These are phyloP conservation scores for Paraescarpia echinospica DNA, from an alignment of 1,140 invertebrate genomes.

Conservation along the genomic window DNA sequence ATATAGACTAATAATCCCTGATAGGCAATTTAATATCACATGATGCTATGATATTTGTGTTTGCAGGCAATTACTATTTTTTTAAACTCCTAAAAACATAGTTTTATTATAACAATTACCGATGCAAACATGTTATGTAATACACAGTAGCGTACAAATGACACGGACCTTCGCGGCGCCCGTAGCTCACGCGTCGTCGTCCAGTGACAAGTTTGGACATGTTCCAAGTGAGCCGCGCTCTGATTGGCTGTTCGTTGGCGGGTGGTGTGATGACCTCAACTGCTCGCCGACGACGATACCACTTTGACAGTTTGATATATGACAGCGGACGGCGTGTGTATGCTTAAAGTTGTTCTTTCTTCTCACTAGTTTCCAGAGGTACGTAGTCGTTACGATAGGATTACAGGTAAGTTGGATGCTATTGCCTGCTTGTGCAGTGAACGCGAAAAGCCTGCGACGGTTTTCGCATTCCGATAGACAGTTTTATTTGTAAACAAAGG, in stretches of 20 bases:
- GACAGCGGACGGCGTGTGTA: neutral
- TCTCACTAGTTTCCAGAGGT: neutral
- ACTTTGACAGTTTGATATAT: slow-evolving; percentile 6
- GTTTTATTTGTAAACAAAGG: slow-evolving; percentile 1
- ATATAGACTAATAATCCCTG: too few species aligned
- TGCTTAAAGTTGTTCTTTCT: neutral
- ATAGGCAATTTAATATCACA: too few species aligned
- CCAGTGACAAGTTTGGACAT: neutral
- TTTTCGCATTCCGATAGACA: neutral
- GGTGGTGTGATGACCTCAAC: slow-evolving; percentile 3
- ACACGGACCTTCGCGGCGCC: neutral
- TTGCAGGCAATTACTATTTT: too few species aligned
- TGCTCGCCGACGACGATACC: neutral
- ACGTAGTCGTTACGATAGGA: neutral
- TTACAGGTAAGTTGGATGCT: neutral
- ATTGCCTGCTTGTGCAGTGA: neutral
- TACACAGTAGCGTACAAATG: neutral
- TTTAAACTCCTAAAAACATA: too few species aligned
- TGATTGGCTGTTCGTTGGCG: neutral
- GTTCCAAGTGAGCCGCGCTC: neutral
- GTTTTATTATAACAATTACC: too few species aligned
- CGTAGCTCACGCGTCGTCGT: neutral
- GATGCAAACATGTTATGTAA: neutral
- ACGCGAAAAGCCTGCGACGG: neutral
- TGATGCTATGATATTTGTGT: too few species aligned